These are phyloP conservation scores for Neomorphus geoffroyi DNA, from an alignment of 2,797 vertebrate species.

Conservation along the genomic window DNA sequence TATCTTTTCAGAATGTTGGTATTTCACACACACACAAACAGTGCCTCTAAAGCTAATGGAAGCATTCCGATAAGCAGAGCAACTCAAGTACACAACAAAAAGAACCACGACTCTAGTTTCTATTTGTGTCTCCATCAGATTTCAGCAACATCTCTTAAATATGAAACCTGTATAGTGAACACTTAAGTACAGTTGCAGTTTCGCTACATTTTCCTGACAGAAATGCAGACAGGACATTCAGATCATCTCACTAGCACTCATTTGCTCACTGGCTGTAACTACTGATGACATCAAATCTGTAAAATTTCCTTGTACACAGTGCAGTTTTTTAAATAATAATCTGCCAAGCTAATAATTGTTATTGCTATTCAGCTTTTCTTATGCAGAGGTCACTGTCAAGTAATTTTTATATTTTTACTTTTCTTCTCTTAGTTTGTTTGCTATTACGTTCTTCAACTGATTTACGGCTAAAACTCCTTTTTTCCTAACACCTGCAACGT, in stretches of 20 bases:
- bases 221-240: background rate
- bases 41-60: background rate
- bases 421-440: background rate
- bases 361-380: background rate
- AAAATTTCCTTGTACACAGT: background rate
- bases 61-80: background rate
- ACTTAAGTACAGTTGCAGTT: background rate
- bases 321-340: background rate
- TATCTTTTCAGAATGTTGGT: background rate
- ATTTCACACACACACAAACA: background rate
- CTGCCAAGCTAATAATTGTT: background rate
- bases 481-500: background rate
- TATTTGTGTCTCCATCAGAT: background rate
- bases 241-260: background rate
- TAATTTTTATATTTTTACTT: background rate
- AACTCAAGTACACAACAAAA: background rate
- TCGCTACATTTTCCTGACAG: background rate
- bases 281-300: background rate
- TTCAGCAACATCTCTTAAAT: background rate
- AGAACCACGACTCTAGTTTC: background rate
- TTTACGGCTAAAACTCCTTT: background rate
- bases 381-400: background rate
- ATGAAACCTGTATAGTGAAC: background rate
- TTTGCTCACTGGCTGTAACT: background rate
- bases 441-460: background rate